Base-by-base conservation (phyloP, 1,140 invertebrate species). In the Neelides sp. region DNA sequence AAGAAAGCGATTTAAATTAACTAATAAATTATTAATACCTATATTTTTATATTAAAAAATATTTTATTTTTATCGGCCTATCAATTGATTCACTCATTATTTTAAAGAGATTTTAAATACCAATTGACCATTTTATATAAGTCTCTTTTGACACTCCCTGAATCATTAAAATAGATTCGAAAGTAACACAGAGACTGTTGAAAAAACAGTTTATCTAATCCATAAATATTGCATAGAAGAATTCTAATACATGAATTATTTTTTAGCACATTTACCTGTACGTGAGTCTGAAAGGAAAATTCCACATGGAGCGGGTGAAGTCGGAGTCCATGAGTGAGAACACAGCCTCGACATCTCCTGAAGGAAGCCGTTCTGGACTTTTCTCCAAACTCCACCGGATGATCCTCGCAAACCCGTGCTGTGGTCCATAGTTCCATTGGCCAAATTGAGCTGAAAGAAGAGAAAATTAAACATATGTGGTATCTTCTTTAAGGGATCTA, bases 351-450 rank as follows among this genome's bases (percentile, higher is more conserved):
- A 92, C 80, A 73, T 91, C 86, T 30, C 87, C 88, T 67, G 83
- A 87, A 22, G 80, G 79, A 55, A 90, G 70, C 60, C 85, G 72
- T 67, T 88, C 84, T 12, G 87, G 85, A 56, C 80, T 76, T 67
- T 88, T 84, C 69, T 91, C 88, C 46, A 92, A 72, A 35, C 51
- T 54, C 91, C 91, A 95, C 59, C 83, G 77, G 40, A 83, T 79
- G 62, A 92, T 83, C 63, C 89, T 76, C 32, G 89, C 90, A 74
- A 95, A 95, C 40, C 90, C 91, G 71, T 95, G 89, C 62, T 91
- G 86, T 12, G 91, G 90, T 3, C 89, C 89, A 66, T 82, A 86
- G 40, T 80, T 80, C 88, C 88, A 94, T 52, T 83, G 76, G 50
- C 90, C 91, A 70, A 94, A 94, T 75, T 93, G 87, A 63, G 90